A percentile compares a stretch with the other conserved stretches of the same genome.
These are phyloP conservation scores for Setophaga coronata DNA, from an alignment of 2,113 vertebrate genomes.

Conservation along the genomic window DNA sequence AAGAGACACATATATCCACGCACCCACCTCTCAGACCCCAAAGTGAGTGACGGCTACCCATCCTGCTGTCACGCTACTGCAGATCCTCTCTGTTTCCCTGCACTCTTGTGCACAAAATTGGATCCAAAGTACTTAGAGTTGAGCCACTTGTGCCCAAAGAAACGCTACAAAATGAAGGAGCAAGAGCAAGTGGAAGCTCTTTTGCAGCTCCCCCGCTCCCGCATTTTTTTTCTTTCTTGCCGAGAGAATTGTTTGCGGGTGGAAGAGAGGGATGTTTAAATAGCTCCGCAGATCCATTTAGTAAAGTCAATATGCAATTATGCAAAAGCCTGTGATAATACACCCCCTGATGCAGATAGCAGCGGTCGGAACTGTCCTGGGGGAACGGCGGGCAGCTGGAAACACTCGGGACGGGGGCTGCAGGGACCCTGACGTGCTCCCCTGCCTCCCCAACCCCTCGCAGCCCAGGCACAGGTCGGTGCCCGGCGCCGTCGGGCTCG, in stretches of 20 bases:
- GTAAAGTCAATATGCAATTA: constrained; percentile 50
- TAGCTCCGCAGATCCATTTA: constrained; percentile 30
- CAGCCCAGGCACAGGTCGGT: not conserved
- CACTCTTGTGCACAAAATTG: not conserved
- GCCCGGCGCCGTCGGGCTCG: not conserved
- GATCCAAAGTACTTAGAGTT: not conserved
- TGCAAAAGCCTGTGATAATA: not conserved
- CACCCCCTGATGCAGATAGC: not conserved
- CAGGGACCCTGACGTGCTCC: not conserved
- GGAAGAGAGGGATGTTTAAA: not conserved
- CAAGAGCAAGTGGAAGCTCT: not conserved
- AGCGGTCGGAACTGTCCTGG: not conserved
- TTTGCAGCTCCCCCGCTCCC: not conserved
- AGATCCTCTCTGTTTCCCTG: not conserved
- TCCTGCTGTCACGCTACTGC: accelerated
- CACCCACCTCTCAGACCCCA: not conserved
- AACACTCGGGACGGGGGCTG: not conserved
- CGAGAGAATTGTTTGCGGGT: not conserved
- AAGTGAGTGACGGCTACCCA: not conserved
- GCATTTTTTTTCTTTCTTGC: not conserved
- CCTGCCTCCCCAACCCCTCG: not conserved
- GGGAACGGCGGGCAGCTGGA: not conserved
- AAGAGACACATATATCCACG: accelerated
- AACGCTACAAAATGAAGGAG: accelerated
- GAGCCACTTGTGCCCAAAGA: not conserved